A percentile compares a stretch with the other conserved stretches of the same genome.
These are phyloP conservation scores for Eubucco bourcierii DNA, from an alignment of 2,113 vertebrate species.

Conservation along the genomic window DNA sequence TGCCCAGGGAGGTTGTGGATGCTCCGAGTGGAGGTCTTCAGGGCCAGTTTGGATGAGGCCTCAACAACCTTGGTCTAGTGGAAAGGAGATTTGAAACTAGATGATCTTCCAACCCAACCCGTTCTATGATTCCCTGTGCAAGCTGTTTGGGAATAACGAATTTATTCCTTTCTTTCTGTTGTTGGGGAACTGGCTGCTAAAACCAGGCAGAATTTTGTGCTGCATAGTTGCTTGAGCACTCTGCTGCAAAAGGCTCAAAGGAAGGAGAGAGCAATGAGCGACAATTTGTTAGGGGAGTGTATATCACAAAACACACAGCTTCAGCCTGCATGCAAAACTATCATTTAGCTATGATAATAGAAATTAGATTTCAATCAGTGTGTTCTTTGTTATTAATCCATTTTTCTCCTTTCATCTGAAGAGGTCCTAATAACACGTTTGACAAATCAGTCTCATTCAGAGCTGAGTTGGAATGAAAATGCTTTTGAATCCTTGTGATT, in stretches of 20 bases:
- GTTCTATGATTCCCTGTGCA: no score
- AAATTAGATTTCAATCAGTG: constrained; percentile 72
- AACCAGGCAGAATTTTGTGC: not conserved
- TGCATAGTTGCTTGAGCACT: not conserved
- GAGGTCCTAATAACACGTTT: constrained; percentile 58
- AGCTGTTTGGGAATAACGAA: not conserved
- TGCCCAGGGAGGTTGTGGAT: no score
- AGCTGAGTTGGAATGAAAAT: constrained; percentile 50
- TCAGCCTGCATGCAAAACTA: constrained; percentile 18
- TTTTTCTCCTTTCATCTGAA: constrained; percentile 59
- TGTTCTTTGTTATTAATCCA: constrained; percentile 62
- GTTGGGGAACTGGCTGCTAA: not conserved
- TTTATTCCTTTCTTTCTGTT: not conserved
- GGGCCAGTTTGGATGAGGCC: no score
- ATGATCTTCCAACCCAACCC: no score
- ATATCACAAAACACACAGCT: not conserved
- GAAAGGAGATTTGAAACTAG: no score
- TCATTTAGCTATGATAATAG: constrained; percentile 57
- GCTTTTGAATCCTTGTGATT: constrained; percentile 27
- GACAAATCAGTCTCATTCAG: constrained; percentile 38
- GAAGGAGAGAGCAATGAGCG: not conserved
- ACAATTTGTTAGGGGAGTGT: not conserved
- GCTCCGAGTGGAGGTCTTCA: no score
- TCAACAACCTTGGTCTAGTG: no score
- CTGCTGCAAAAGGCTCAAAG: not conserved